These are phyloP conservation scores for Aeoliscus strigatus DNA, from an alignment of 2,797 vertebrate species.

Conservation along the genomic window DNA sequence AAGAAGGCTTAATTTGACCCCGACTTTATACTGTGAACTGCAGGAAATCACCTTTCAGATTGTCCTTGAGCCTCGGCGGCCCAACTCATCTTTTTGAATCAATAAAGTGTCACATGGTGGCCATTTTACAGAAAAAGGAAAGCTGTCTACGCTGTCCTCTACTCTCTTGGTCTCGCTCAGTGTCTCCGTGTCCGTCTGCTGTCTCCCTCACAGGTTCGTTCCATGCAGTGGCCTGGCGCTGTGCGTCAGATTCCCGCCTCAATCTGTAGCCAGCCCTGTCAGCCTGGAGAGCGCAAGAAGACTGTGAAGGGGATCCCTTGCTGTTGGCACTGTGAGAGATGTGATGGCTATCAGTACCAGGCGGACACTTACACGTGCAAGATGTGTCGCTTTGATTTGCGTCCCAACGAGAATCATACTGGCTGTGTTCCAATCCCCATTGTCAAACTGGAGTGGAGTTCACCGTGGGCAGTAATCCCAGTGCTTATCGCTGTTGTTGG, in stretches of 20 bases:
- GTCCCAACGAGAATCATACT: slow-evolving; percentile 93
- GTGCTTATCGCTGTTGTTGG: slow-evolving; percentile 89
- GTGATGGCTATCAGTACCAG: slow-evolving; percentile 97
- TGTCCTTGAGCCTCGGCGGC: slow-evolving; percentile 27
- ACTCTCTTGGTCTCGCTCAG: slow-evolving; percentile 5
- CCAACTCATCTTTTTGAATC: slow-evolving; percentile 23
- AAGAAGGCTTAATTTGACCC: slow-evolving; percentile 24
- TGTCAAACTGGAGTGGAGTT: slow-evolving; percentile 95
- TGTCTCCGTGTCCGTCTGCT: slow-evolving; percentile 2
- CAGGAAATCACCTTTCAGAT: slow-evolving; percentile 1
- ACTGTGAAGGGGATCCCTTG: slow-evolving; percentile 94
- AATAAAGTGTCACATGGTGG: slow-evolving; percentile 21
- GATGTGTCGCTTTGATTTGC: slow-evolving; percentile 89
- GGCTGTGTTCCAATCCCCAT: slow-evolving; percentile 91
- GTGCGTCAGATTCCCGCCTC: slow-evolving; percentile 84
- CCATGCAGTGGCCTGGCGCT: slow-evolving; percentile 89
- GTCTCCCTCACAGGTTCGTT: slow-evolving; percentile 72
- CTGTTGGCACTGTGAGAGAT: slow-evolving; percentile 98
- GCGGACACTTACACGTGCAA: slow-evolving; percentile 91
- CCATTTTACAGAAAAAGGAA: slow-evolving; percentile 4
- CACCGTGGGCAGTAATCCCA: slow-evolving; percentile 92
- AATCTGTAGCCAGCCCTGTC: slow-evolving; percentile 95
- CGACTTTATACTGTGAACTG: slow-evolving; percentile 9
- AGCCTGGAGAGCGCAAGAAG: slow-evolving; percentile 92
- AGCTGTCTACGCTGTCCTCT: slow-evolving; percentile 4